Percentiles rank a stretch among this genome's conserved stretches.
Conservation (phyloP, 1,140 invertebrate species). For the Marisa cornuarietis region DNA sequence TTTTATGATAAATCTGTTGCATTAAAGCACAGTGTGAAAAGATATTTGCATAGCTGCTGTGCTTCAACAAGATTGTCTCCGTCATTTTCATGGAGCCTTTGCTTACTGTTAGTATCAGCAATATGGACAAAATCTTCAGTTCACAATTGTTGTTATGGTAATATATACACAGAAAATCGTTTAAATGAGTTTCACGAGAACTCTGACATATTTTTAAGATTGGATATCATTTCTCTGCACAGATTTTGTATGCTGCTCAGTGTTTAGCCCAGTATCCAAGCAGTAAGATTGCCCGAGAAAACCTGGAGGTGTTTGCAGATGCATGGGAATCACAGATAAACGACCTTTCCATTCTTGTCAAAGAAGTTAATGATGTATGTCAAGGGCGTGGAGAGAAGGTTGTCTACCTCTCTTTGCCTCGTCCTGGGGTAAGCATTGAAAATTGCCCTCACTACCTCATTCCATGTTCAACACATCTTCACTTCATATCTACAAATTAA, state of each 20-base stretch:
- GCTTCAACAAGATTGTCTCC: no score
- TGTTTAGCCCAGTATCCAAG: conserved; percentile 90
- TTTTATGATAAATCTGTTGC: no score
- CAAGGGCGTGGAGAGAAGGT: conserved; percentile 81
- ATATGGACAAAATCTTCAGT: not conserved
- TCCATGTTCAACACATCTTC: not conserved
- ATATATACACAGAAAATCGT: not conserved
- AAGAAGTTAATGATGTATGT: conserved; percentile 88
- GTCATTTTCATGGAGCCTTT: no score
- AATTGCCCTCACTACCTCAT: not conserved
- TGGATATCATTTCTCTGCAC: conserved; percentile 54
- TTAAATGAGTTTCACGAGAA: no score
- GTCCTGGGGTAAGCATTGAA: conserved; percentile 82
- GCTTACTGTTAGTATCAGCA: not conserved
- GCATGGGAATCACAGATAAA: conserved; percentile 95
- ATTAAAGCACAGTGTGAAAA: no score
- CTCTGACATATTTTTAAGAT: not conserved
- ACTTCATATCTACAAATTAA: not conserved
- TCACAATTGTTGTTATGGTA: not conserved
- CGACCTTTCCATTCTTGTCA: conserved; percentile 80
- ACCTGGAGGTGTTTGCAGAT: conserved; percentile 96
- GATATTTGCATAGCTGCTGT: no score
- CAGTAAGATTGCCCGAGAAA: conserved; percentile 96
- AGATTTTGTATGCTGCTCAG: conserved; percentile 92
- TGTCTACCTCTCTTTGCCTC: conserved; percentile 92